A percentile compares a stretch with the other conserved stretches of the same genome.
These are phyloP conservation scores for Menidia menidia DNA, from an alignment of 2,797 vertebrate species.

Conservation along the genomic window DNA sequence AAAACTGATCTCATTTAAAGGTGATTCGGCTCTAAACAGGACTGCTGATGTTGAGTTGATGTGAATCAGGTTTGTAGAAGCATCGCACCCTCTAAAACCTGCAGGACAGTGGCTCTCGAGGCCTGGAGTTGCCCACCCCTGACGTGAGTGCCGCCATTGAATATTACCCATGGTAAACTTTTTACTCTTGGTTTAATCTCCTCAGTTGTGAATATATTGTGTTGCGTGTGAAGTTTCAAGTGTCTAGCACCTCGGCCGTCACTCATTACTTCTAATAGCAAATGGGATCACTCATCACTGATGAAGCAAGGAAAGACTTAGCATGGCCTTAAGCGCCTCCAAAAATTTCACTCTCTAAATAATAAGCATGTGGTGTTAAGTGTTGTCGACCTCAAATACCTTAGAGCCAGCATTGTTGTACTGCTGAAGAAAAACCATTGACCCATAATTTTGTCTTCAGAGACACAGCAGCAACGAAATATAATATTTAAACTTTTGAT, in stretches of 20 bases:
- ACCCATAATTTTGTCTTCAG: neutral
- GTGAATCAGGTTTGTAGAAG: no score
- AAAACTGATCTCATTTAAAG: no score
- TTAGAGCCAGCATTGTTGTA: neutral
- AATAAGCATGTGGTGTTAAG: no score
- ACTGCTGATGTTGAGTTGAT: no score
- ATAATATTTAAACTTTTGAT: neutral
- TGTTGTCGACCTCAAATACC: neutral
- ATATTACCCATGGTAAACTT: neutral
- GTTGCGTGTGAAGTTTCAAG: neutral
- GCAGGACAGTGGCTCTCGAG: no score
- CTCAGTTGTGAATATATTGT: neutral
- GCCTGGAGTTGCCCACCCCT: no score
- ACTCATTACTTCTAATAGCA: neutral
- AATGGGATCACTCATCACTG: no score
- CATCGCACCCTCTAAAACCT: no score
- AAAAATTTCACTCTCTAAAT: no score
- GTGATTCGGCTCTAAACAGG: no score
- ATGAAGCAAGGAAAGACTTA: no score
- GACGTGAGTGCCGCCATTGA: neutral
- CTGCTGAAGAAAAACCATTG: neutral
- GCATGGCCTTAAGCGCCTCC: no score
- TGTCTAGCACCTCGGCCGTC: neutral
- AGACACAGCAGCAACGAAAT: conserved; percentile 5
- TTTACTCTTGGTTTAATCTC: neutral